Conservation (phyloP, 2,797 vertebrate genomes). For the Sus cebifrons region DNA sequence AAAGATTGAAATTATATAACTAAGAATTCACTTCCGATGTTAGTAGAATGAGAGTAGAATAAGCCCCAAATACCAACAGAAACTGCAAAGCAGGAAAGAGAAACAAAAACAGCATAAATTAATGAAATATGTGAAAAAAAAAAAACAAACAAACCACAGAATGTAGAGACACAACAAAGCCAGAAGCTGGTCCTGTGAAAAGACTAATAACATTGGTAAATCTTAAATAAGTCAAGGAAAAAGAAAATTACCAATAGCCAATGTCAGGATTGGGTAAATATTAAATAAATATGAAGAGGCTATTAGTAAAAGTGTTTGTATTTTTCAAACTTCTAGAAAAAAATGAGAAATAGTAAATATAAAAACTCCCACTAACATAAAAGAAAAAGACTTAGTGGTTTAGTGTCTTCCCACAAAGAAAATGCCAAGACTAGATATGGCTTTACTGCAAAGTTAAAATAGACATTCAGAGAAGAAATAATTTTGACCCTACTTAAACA, state of each 20-base stretch:
- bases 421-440: not conserved
- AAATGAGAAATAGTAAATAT: not conserved
- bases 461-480: conserved; percentile 46
- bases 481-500: not conserved
- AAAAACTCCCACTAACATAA: not conserved
- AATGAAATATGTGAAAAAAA: not conserved
- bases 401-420: conserved; percentile 44
- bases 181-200: not conserved
- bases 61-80: not conserved
- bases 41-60: conserved; percentile 9
- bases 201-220: not conserved
- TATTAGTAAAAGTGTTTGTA: not conserved
- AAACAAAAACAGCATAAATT: not conserved
- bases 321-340: conserved; percentile 1
- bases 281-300: not conserved
- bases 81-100: not conserved
- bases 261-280: not conserved
- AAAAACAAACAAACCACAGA: not conserved
- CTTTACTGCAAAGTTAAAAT: conserved; percentile 14
- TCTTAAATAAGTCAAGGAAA: not conserved
- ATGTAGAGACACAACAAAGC: not conserved
- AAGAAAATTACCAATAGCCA: not conserved
- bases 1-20: not conserved
- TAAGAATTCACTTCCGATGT: not conserved
- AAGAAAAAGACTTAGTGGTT: not conserved